These are phyloP conservation scores for Anthrax anthrax DNA, from an alignment of 2,888 invertebrate species.

Conservation along the genomic window DNA sequence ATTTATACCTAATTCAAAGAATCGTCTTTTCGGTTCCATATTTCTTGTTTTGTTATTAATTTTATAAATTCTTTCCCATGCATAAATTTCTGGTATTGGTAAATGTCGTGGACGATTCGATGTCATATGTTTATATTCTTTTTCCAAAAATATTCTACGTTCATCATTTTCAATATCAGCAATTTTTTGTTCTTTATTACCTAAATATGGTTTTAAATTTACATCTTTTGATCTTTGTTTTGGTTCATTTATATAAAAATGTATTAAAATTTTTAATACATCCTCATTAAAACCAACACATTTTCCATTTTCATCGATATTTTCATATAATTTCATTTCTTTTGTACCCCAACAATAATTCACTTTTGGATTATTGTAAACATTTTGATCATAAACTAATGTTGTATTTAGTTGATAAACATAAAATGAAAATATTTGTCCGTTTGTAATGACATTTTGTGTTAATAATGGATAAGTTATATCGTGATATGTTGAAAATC, in stretches of 20 bases:
- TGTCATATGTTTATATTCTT: constrained; percentile 50
- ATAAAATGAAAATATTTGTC: constrained; percentile 71
- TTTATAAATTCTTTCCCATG: constrained; percentile 76
- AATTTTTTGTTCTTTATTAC: constrained; percentile 39
- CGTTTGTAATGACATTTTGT: constrained; percentile 81
- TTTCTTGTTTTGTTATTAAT: constrained; percentile 52
- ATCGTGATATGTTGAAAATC: constrained; percentile 83
- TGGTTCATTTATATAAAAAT: constrained; percentile 59
- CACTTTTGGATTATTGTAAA: constrained; percentile 49
- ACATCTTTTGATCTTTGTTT: constrained; percentile 39
- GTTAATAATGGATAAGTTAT: constrained; percentile 80
- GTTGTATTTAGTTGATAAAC: constrained; percentile 87
- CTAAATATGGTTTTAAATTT: constrained; percentile 61
- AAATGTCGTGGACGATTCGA: constrained; percentile 51
- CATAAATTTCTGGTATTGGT: constrained; percentile 51
- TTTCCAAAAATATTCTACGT: constrained; percentile 54
- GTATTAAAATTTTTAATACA: constrained; percentile 55
- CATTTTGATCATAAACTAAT: constrained; percentile 45
- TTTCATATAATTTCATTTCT: constrained; percentile 58
- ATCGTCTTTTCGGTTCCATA: constrained; percentile 51
- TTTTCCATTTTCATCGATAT: constrained; percentile 50
- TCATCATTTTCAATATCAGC: constrained; percentile 57
- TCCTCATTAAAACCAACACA: constrained; percentile 67
- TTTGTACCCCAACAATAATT: constrained; percentile 72
- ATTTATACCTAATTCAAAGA: constrained; percentile 52